Conservation (phyloP, 2,888 invertebrate genomes). For the Drosophila subsilvestris region DNA sequence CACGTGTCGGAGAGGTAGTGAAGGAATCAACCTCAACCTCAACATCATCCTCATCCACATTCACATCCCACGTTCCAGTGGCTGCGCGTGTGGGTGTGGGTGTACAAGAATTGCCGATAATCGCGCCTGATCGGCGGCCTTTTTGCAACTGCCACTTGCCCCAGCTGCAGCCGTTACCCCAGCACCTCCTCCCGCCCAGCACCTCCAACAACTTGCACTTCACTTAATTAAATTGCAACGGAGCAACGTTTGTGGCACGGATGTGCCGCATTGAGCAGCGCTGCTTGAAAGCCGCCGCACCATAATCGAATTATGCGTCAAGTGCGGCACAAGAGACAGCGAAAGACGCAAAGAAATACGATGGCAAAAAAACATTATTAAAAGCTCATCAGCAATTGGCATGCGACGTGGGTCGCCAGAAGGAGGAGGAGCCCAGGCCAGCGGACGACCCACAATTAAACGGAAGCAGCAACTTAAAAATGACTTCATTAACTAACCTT, state of each 20-base stretch:
- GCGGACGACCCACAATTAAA: conserved; percentile 60
- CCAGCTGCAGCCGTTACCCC: not conserved
- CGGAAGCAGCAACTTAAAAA: conserved; percentile 68
- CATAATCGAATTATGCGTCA: conserved; percentile 75
- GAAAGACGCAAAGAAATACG: conserved; percentile 63
- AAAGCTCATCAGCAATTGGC: conserved; percentile 79
- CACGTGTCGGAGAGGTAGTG: conserved; percentile 58
- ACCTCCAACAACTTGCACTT: conserved; percentile 66
- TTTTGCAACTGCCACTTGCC: conserved; percentile 60
- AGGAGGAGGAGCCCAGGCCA: not conserved
- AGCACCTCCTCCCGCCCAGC: not conserved
- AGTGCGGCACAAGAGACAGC: conserved; percentile 48
- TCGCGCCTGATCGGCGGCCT: conserved; percentile 68
- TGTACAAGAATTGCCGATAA: conserved; percentile 65
- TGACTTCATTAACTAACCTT: conserved; percentile 69
- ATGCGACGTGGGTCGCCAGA: conserved; percentile 57
- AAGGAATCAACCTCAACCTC: conserved; percentile 25
- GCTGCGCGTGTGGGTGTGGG: conserved; percentile 49
- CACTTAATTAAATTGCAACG: conserved; percentile 77
- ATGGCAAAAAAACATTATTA: conserved; percentile 76
- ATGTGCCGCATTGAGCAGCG: conserved; percentile 55
- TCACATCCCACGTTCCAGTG: conserved; percentile 10
- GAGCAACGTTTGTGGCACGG: conserved; percentile 63
- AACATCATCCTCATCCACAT: too few relatives aligned
- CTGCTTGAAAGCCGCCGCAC: conserved; percentile 72